Base-by-base conservation (phyloP, 2,113 vertebrate genomes). In the Trematocara variabile region DNA sequence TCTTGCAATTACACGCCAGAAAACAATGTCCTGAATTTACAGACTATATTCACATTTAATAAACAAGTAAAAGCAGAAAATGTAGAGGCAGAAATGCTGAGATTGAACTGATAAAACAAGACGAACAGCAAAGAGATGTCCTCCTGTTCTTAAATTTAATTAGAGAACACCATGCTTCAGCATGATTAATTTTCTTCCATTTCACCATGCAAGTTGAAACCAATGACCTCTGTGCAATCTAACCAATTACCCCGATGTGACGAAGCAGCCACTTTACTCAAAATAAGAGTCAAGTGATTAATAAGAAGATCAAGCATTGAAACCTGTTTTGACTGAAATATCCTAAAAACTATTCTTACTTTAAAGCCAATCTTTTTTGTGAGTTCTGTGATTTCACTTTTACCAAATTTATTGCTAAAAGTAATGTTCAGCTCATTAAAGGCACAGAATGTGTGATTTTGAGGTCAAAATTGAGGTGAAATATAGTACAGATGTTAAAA, bases 231-330 rank as follows among this genome's bases (percentile, higher is more conserved):
- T 10, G 30, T 39, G 8, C 34, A 84, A 75, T 82, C 77, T 30
- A 60, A 39, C 46, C 7, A 78, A 82, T 70, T 78, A 87, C 84
- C 58, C 68, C 6, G 18, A 46, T 30, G 33, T 37, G 33, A 68
- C 56, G 12, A 83, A 54, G 12, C 54, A 70, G 77, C 87, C 73
- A 83, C 46, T 86, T 84, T 65, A 55, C n/a, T 77, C 14, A 39
- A 81, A 81, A 83, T 6, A 78, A n/a, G 83, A 81, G 78, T 86
- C 82, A 70, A 88, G 81, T 60, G 80, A 85, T 79, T 91, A 79
- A 86, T 79, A 63, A 75, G 54, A 28, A 68, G 77, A 46, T 7
- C 75, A 12, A 82, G 37, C 30, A 30, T 30, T 30, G 30, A 75
- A 50, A 75, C 44, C 16, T 50, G 44, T 50, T 50, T 50, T 50